Conservation (phyloP, 1,140 invertebrate species). For the Lepidurus packardi region DNA sequence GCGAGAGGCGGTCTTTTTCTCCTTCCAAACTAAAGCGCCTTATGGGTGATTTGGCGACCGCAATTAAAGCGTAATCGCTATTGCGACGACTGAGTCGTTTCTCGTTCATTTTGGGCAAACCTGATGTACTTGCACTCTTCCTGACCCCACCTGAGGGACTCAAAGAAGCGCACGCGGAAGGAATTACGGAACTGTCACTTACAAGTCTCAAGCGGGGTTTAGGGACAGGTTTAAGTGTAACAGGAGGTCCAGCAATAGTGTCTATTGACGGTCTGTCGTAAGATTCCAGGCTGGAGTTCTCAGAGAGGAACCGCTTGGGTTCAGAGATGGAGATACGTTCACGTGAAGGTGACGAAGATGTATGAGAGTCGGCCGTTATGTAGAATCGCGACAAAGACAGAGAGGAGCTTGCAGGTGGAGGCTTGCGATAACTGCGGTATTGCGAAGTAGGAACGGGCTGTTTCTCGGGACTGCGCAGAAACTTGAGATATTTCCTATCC, state of each 20-base stretch:
- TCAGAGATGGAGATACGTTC: slow-evolving; percentile 22
- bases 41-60: neutral
- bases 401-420: slow-evolving; percentile 33
- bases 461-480: slow-evolving; percentile 52
- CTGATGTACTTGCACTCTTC: neutral
- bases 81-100: neutral
- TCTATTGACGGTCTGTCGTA: neutral
- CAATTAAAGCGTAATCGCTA: neutral
- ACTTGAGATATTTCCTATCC: slow-evolving; percentile 64
- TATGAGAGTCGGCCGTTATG: neutral
- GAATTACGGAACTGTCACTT: neutral
- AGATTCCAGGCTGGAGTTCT: neutral
- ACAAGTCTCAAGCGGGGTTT: neutral
- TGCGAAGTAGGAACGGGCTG: slow-evolving; percentile 69
- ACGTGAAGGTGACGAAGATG: slow-evolving; percentile 3
- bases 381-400: neutral
- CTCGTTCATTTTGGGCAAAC: neutral
- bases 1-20: neutral
- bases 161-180: neutral
- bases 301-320: neutral
- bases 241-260: neutral
- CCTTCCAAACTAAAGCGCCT: neutral
- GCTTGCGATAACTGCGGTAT: slow-evolving; percentile 64
- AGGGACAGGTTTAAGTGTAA: neutral
- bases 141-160: neutral